phyloP scores from a whole-genome alignment of 2,113 vertebrate species.

The Spea bombifrons region DNA sequence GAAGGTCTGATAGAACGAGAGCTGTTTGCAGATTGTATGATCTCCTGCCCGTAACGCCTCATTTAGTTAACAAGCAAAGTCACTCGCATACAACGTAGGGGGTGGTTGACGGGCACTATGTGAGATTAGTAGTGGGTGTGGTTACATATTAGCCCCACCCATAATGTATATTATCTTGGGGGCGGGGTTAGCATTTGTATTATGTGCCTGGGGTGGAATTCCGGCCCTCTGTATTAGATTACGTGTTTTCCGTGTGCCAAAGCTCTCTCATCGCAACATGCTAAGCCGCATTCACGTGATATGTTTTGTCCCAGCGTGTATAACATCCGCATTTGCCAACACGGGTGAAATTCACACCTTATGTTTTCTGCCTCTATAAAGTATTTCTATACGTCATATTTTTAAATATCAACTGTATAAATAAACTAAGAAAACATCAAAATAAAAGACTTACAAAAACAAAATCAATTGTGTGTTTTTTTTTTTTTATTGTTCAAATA shows the following conservation, averaged over 20 bases:
- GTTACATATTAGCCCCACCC: background rate
- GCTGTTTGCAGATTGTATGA: background rate
- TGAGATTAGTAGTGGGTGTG: background rate
- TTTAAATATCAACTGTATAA: slow-evolving; percentile 40
- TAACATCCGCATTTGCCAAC: background rate
- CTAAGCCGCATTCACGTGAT: background rate
- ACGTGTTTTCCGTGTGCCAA: slow-evolving; percentile 35
- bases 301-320: background rate
- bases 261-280: background rate
- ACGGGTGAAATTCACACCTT: slow-evolving; percentile 19
- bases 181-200: background rate
- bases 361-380: slow-evolving; percentile 35
- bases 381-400: slow-evolving; percentile 45
- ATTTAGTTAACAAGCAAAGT: background rate
- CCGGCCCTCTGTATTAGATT: background rate
- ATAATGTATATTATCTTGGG: background rate
- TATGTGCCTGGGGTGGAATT: background rate
- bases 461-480: background rate
- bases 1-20: background rate
- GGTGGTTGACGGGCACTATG: background rate
- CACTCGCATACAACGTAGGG: background rate
- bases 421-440: slow-evolving; percentile 13
- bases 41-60: background rate
- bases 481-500: background rate
- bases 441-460: slow-evolving; percentile 33